Evolutionary conservation across 2,888 invertebrate genomes (phyloP).

Genomic region (Nymphalis polychloros): DNA sequence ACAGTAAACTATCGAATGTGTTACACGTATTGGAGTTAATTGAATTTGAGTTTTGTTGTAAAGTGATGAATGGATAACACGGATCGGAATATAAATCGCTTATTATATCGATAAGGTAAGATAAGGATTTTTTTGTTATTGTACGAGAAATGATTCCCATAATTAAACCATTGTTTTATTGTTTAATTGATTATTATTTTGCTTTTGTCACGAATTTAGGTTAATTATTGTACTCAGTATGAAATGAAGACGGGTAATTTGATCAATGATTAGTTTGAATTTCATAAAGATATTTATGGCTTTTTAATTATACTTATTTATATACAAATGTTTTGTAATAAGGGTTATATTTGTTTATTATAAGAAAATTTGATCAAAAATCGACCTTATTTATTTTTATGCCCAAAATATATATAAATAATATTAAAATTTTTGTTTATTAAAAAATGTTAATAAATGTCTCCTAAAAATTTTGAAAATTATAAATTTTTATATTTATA

Average conservation of each 20-base stretch:
- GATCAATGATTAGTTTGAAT: too few species aligned
- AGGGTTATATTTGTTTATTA: too few species aligned
- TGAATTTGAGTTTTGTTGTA: background rate
- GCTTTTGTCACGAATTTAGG: background rate
- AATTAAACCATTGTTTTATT: conserved; percentile 9
- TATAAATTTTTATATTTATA: too few species aligned
- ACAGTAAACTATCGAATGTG: conserved; percentile 39
- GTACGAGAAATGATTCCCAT: background rate
- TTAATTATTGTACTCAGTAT: background rate
- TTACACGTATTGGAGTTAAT: conserved; percentile 40
- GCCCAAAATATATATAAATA: too few species aligned
- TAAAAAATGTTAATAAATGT: too few species aligned
- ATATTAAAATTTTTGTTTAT: too few species aligned
- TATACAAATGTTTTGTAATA: too few species aligned
- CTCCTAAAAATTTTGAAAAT: too few species aligned
- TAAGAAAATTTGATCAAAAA: too few species aligned
- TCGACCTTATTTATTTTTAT: too few species aligned
- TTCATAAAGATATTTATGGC: too few species aligned
- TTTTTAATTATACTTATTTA: too few species aligned
- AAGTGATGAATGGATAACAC: conserved; percentile 21
- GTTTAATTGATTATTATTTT: background rate
- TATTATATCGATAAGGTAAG: conserved; percentile 12
- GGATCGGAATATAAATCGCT: conserved; percentile 6
- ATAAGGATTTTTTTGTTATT: background rate
- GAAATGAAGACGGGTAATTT: background rate